Conservation (phyloP, 1,140 invertebrate genomes). For the Drosophila kepulauana region DNA sequence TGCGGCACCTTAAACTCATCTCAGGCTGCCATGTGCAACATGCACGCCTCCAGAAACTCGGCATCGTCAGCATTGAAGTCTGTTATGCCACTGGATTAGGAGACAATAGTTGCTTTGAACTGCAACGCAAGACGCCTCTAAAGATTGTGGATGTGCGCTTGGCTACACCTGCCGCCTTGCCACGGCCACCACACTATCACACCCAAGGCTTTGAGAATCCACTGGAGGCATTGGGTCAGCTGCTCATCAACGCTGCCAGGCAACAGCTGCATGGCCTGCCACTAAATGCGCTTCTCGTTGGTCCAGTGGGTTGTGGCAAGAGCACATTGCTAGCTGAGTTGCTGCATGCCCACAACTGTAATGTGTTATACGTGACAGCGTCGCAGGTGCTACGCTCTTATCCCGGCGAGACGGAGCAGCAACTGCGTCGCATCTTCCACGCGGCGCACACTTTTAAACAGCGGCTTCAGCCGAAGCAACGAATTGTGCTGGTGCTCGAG, state of each 20-base stretch:
- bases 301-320: conserved; percentile 71
- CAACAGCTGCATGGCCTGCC: conserved; percentile 33
- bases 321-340: conserved; percentile 60
- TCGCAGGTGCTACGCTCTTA: conserved; percentile 67
- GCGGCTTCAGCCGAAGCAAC: conserved; percentile 48
- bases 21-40: conserved; percentile 53
- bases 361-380: conserved; percentile 66
- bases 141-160: conserved; percentile 54
- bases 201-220: conserved; percentile 50
- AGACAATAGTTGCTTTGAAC: conserved; percentile 45
- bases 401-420: conserved; percentile 85
- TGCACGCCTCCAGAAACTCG: conserved; percentile 31
- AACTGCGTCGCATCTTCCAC: conserved; percentile 82
- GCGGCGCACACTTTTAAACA: conserved; percentile 70
- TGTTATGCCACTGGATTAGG: conserved; percentile 1
- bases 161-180: conserved; percentile 15
- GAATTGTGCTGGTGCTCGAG: conserved; percentile 80
- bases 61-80: conserved; percentile 61
- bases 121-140: conserved; percentile 25
- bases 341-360: conserved; percentile 52
- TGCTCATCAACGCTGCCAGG: conserved; percentile 28
- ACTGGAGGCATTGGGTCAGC: conserved; percentile 45
- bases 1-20: conserved; percentile 48
- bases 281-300: conserved; percentile 64
- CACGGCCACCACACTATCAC: conserved; percentile 12